Percentiles rank a stretch among this genome's conserved stretches.
Evolutionary conservation across 2,113 vertebrate species (phyloP).

Genomic region (Phoxinus phoxinus): DNA sequence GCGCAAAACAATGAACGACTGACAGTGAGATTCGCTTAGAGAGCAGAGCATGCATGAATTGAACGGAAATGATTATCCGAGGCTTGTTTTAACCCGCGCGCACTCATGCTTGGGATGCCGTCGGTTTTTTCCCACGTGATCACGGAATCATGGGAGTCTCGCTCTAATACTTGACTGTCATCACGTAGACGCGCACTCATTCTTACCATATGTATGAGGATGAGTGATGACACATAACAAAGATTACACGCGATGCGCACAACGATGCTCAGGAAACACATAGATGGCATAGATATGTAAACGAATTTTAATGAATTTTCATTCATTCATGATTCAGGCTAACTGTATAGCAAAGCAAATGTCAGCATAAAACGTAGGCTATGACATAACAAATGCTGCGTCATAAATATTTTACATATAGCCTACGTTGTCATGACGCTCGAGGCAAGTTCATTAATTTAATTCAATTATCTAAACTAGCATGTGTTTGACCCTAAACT

Average conservation of each 20-base stretch:
- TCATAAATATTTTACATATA: background rate
- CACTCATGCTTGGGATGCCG: background rate
- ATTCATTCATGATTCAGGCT: background rate
- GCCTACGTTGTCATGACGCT: conserved; percentile 21
- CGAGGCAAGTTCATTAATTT: background rate
- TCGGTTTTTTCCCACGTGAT: conserved; percentile 22
- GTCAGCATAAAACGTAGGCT: background rate
- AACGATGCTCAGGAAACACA: background rate
- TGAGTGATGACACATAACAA: background rate
- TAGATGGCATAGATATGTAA: background rate
- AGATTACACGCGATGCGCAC: background rate
- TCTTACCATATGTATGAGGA: too few relatives aligned
- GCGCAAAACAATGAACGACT: background rate
- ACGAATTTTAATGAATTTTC: background rate
- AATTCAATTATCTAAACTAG: background rate
- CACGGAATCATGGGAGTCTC: conserved; percentile 7
- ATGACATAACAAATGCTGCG: background rate
- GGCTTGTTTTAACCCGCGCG: background rate
- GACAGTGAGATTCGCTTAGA: background rate
- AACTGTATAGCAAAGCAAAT: background rate
- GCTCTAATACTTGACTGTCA: conserved; percentile 48
- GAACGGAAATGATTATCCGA: background rate
- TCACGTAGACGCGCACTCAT: conserved; percentile 61
- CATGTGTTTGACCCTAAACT: background rate
- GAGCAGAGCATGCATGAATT: background rate